Evolutionary conservation across 2,113 vertebrate species (phyloP), one percentile per base, ranked within the genome.

Genomic region (Microcebus murinus): DNA sequence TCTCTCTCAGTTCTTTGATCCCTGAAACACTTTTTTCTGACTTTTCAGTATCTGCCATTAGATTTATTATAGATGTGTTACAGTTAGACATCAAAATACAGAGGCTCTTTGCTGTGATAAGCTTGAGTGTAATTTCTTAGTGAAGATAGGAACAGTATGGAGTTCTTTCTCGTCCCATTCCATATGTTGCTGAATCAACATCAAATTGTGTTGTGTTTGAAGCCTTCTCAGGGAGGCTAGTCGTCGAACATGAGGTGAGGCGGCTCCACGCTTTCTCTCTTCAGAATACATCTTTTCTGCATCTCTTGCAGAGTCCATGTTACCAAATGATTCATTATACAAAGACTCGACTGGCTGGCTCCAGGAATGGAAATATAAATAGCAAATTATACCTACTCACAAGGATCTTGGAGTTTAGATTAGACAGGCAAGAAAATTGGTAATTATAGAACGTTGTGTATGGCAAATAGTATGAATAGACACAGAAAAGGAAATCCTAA

Each of bases 381-480:
- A 95, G 48, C 39, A 94, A 92, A 68, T 57, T 65, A n/a, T 68
- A 92, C 15, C 36, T 93, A 29, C 67, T 83, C 36, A 74, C 27
- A 4, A 67, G 63, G 39, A 57, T 8, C n/a, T 88, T 50, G 52
- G 76, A 23, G 15, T 95, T 90, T 34, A 80, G 20, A 27, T 89
- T 63, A 92, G n/a, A 85, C 29, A 82, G 76, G 14, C 7, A 63
- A 81, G 87, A 65, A 76, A 63, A 63, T 90, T 73, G 57, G 8
- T 88, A 95, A 79, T 93, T 95, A 84, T 25, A 87, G n/a, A 81
- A 50, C 11, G 25, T 82, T 50, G 13, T 39, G 39, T 77, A 52
- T 85, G 34, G n/a, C 68, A 90, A 92, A 88, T 92, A 20, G 10
- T 82, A 31, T 25, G 57, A 42, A 45, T 42, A 85, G 45, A 15